Evolutionary conservation across 2,888 invertebrate genomes (phyloP), one percentile per base, ranked within the genome.

Genomic region (Nesidiocoris tenuis): DNA sequence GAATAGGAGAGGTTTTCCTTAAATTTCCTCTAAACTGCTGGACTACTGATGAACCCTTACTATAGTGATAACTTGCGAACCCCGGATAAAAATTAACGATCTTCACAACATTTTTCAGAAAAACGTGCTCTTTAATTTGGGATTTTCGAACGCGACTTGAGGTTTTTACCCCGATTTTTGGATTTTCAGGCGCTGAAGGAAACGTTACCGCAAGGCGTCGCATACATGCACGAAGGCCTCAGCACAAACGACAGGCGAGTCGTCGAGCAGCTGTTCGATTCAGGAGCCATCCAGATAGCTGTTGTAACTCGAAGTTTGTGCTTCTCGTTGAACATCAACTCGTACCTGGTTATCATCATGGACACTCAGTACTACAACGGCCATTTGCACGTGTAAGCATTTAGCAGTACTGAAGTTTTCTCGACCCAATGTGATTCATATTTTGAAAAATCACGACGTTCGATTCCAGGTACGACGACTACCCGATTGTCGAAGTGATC

Each of bases 151-250:
- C n/a, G n/a, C n/a, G n/a, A n/a, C n/a, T n/a, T n/a, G n/a, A n/a
- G n/a, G n/a, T n/a, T n/a, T n/a, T n/a, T n/a, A n/a, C n/a, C n/a
- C n/a, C n/a, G n/a, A n/a, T n/a, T n/a, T n/a, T n/a, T n/a, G n/a
- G n/a, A 18, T 7, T 72, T 72, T 39, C 39, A 91, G 88, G 94
- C 93, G 77, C 83, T 99, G 68, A 93, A 92, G 79, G 98, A 98
- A 83, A 96, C 97, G 0, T 85, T 99, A 0, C 89, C 91, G 0
- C 95, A 96, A 82, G 99, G 99, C 24, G 98, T 99, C 17, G 98
- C 96, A 0, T 99, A 96, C 84, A 88, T 99, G 67, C 99, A 99
- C 84, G 98, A 96, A 86, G 99, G 99, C 9, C 87, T 98, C 7
- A 90, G 90, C 1, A 84, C 90, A 0, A 88, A 90, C 63, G 99